Evolutionary conservation across 2,888 invertebrate species (phyloP), one percentile per base, ranked within the genome.

Genomic region (Margaritifera margaritifera): DNA sequence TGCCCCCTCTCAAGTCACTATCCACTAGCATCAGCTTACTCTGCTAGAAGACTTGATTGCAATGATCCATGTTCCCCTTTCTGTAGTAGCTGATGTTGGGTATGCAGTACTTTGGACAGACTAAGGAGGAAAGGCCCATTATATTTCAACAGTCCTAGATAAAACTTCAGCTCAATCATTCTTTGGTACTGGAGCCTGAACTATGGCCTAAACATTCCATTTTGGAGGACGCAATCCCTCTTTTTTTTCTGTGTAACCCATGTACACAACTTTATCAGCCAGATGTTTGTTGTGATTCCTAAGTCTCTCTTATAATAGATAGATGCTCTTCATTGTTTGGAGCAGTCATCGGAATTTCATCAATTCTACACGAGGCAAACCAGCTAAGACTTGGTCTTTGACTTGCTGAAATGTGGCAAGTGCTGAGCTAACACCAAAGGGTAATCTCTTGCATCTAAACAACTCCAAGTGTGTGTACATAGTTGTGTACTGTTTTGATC

Each of bases 131-230:
- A 86, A 24, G 75, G 72, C 0, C 63, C 75, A 65, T 86, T 85
- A 64, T 83, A 82, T 50, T 82, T 82, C 0, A 87, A 60, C 64
- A 84, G 64, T 6, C 87, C 84, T 4, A 86, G 42, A 64, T 80
- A 84, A 4, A 82, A 76, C 25, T 77, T 71, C 11, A 86, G 66
- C 56, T 87, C 76, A 42, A 42, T 42, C 42, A 42, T 15, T 42
- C 42, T 42, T 42, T 42, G 42, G 42, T 15, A 42, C 11, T 15
- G 3, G 42, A 42, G 15, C 11, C 42, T 42, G 42, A 31, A 31
- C 31, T 31, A 87, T 79, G 0, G 82, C 84, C 54, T 78, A 64
- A 4, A 81, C 68, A 60, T 83, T 84, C 18, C 71, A 64, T 8
- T 76, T 74, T 18, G 73, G 62, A 25, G 82, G 79, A 51, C 71